Base-by-base conservation (phyloP, 2,113 vertebrate genomes). In the Menura novaehollandiae region DNA sequence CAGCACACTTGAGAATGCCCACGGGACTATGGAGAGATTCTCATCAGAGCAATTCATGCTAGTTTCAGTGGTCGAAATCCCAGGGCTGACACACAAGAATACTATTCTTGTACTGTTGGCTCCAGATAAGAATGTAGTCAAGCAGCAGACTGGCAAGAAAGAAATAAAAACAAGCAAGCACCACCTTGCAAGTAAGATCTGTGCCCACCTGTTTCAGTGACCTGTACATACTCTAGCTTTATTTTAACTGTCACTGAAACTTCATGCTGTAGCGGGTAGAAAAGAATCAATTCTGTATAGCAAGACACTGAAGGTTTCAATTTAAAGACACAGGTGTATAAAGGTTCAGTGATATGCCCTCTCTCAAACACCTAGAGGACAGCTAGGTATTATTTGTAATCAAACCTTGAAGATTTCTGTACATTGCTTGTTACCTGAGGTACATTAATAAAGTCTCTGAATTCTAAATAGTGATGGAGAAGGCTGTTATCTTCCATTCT, bases 391-490 rank as follows among this genome's bases (percentile, higher is more conserved):
- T 41, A 56, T 39, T 83, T 66, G 47, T 23, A 23, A 47, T n/a
- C 18, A 55, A 79, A 52, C 23, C 73, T 43, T 20, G 37, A 77
- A 35, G 35, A 60, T 15, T 58, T 64, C 39, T 56, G 18, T 32
- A 76, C 22, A 15, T 32, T 73, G 62, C 37, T 80, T 41, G 85
- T 97, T 97, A 99, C 99, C 98, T 99, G 98, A 92, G 98, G 97
- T 51, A 98, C 97, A 9, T 94, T 97, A 77, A 98, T 97, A 95
- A 99, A 98, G 79, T 96, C 96, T 96, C 94, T 98, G 93, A 99
- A 98, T 52, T 99, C 99, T 93, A 99, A 98, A 52, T 98, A 98
- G 52, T 98, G 97, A 86, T 98, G 98, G 19, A 98, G 97, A 60
- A 99, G 98, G 69, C 98, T 98, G 63, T 97, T 96, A 88, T 99